Evolutionary conservation across 2,113 vertebrate genomes (phyloP).

Genomic region (Sphaerodactylus townsendi): DNA sequence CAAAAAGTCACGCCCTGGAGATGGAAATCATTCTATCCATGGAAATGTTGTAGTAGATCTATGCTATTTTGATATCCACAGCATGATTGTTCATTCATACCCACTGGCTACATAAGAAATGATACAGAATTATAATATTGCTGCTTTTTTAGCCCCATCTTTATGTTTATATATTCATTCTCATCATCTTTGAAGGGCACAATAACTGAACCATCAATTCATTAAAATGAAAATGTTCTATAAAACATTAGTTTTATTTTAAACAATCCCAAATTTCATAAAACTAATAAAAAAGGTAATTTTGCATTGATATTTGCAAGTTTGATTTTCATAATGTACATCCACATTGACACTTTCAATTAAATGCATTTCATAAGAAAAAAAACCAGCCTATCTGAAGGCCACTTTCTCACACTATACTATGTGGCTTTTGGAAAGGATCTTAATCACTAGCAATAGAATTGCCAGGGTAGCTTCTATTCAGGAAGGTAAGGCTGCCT

Average conservation of each 20-base stretch:
- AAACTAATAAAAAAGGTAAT: not conserved
- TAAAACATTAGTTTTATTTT: not conserved
- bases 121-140: not conserved
- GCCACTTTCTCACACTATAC: not conserved
- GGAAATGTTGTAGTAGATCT: too few species aligned
- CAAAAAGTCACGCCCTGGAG: too few species aligned
- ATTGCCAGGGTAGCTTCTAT: conserved; percentile 12
- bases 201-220: rapidly evolving
- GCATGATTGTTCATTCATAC: not conserved
- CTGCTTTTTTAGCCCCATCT: not conserved
- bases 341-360: not conserved
- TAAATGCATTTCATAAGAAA: not conserved
- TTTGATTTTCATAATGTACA: not conserved
- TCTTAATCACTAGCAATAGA: not conserved
- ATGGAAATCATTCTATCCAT: too few species aligned
- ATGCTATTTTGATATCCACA: not conserved
- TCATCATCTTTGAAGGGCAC: not conserved
- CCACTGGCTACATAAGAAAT: not conserved
- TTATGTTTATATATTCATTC: rapidly evolving
- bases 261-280: not conserved
- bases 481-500: conserved; percentile 33
- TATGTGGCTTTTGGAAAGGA: not conserved
- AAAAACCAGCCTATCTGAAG: not conserved
- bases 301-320: not conserved
- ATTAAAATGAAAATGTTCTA: not conserved